Base-by-base conservation (phyloP, 1,140 invertebrate genomes). In the Cherax quadricarinatus region DNA sequence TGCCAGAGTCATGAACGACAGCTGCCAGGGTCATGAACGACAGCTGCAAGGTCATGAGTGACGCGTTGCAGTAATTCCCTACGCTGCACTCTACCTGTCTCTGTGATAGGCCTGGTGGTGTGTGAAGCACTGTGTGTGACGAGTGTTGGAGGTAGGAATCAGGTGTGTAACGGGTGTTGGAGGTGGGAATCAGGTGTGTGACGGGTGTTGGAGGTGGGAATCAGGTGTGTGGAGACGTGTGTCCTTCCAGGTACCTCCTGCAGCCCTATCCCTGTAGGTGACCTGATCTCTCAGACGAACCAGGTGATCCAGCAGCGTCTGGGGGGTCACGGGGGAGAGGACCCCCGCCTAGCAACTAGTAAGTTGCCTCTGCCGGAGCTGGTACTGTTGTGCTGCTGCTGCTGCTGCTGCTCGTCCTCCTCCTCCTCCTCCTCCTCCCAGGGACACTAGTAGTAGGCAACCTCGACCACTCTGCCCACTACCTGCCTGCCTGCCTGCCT, bases 331-430 rank as follows among this genome's bases (percentile, higher is more conserved):
- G 81, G 81, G 81, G 81, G 51, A 53, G 81, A 30, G 21, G 53
- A 83, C 81, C 81, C 81, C 81, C 51, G 81, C 81, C 81, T 83
- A 83, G 81, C 81, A 83, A 83, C 81, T 83, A 83, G 81, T 53
- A 9, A 57, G 70, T n/a, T 5, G n/a, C 70, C 70, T 30, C 81
- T 83, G 81, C 81, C 49, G 81, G 81, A 83, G 81, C 51, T 83
- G 81, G 81, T 51, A 81, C 80, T 41, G 30, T 57, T 3, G 53
- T 57, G 6, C 53, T 83, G 81, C 24, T 16, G n/a, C 24, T 18
- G 81, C 51, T 18, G 48, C 30, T 30, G 30, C 24, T 70, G 62
- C 18, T 70, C 7, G n/a, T n/a, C n/a, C n/a, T n/a, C n/a, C n/a
- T n/a, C n/a, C n/a, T n/a, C n/a, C n/a, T n/a, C n/a, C n/a, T 41